These are phyloP conservation scores for Rugalucina vietnamica DNA, from an alignment of 2,888 invertebrate genomes.

Conservation along the genomic window DNA sequence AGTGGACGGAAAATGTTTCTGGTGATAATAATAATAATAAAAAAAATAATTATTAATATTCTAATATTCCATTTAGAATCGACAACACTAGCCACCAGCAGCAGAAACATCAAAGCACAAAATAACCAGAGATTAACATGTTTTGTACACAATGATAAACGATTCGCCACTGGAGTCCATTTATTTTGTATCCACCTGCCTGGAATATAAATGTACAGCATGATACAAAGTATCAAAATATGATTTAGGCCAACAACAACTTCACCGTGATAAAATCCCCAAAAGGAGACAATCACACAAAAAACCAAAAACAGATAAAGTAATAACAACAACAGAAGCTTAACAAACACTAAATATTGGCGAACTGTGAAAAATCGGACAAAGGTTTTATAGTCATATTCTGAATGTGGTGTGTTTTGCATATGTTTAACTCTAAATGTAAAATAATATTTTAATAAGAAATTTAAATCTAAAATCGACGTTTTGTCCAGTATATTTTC, in stretches of 20 bases:
- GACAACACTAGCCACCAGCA: no score
- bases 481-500: background rate
- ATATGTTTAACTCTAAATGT: background rate
- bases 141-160: constrained; percentile 1
- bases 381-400: background rate
- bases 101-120: background rate
- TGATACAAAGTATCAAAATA: background rate
- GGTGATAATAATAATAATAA: no score
- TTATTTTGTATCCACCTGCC: background rate
- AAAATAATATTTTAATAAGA: no score
- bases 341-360: no score
- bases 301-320: no score
- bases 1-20: no score
- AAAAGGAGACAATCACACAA: background rate
- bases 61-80: no score
- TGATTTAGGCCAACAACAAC: background rate
- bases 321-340: no score
- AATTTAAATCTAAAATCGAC: background rate
- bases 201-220: background rate
- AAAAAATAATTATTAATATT: no score
- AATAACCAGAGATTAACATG: background rate
- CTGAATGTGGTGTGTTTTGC: background rate
- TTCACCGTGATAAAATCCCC: background rate
- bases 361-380: no score
- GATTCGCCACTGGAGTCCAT: background rate